A percentile compares a stretch with the other conserved stretches of the same genome.
phyloP scores from a whole-genome alignment of 2,888 invertebrate genomes.

The Tanypteryx hageni region DNA sequence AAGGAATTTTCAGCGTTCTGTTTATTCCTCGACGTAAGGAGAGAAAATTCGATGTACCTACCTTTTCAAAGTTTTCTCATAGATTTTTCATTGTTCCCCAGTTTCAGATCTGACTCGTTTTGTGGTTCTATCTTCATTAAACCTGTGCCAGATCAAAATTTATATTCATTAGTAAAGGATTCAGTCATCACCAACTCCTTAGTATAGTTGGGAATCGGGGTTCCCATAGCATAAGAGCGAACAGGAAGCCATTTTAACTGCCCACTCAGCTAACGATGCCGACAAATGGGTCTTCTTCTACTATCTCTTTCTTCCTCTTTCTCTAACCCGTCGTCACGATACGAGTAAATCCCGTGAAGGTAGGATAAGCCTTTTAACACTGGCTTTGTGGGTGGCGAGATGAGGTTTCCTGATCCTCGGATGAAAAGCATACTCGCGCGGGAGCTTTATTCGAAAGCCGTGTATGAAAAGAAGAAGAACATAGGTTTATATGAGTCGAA shows the following conservation, averaged over 20 bases:
- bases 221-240: background rate
- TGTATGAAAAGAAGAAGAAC: background rate
- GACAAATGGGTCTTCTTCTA: background rate
- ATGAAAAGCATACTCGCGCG: background rate
- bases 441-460: background rate
- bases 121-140: no score
- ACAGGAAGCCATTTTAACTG: background rate
- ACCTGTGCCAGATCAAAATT: background rate
- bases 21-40: no score
- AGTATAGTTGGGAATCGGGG: background rate
- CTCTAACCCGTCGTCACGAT: no score
- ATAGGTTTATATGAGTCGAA: background rate
- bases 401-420: slow-evolving; percentile 11
- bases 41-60: no score
- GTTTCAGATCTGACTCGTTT: no score
- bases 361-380: slow-evolving; percentile 5
- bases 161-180: background rate
- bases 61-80: no score
- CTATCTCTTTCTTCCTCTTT: background rate
- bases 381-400: slow-evolving; percentile 16
- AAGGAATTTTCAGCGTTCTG: no score
- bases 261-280: slow-evolving; percentile 18
- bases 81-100: no score
- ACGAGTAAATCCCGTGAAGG: background rate
- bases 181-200: background rate